These are phyloP conservation scores for Saturnia japonica DNA, from an alignment of 2,888 invertebrate genomes.

Conservation along the genomic window DNA sequence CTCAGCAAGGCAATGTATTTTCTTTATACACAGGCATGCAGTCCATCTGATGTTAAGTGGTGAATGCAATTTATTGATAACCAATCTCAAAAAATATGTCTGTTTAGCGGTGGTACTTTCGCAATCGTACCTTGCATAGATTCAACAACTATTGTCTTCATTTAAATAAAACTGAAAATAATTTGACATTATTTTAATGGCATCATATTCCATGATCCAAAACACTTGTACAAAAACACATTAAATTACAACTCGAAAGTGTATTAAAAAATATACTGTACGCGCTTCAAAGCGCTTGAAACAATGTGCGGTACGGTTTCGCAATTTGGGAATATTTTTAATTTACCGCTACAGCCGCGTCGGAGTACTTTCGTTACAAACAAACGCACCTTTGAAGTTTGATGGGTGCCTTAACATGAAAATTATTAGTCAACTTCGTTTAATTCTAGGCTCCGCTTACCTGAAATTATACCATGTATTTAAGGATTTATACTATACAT, in stretches of 20 bases:
- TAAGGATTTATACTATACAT: neutral
- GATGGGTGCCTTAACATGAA: constrained; percentile 21
- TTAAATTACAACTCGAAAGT: constrained; percentile 13
- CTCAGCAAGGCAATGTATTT: too few species aligned
- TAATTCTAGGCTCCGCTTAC: neutral
- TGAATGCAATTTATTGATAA: too few species aligned
- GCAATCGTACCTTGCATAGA: too few species aligned
- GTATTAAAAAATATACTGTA: constrained; percentile 19
- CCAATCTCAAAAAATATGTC: too few species aligned
- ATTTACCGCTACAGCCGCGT: constrained; percentile 47
- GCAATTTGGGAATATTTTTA: constrained; percentile 66
- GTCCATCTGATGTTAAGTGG: too few species aligned
- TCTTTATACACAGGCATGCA: too few species aligned
- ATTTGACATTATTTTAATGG: neutral
- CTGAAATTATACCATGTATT: neutral
- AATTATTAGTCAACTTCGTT: neutral
- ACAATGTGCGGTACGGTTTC: constrained; percentile 38
- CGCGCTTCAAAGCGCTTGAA: constrained; percentile 17
- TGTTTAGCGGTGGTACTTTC: too few species aligned
- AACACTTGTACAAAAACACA: neutral
- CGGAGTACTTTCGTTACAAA: constrained; percentile 53
- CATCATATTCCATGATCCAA: neutral
- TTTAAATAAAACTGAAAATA: neutral
- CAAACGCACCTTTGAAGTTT: constrained; percentile 57
- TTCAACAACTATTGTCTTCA: too few species aligned